Evolutionary conservation across 1,140 invertebrate genomes (phyloP), one percentile per base, ranked within the genome.

Genomic region (Conus ventricosus): DNA sequence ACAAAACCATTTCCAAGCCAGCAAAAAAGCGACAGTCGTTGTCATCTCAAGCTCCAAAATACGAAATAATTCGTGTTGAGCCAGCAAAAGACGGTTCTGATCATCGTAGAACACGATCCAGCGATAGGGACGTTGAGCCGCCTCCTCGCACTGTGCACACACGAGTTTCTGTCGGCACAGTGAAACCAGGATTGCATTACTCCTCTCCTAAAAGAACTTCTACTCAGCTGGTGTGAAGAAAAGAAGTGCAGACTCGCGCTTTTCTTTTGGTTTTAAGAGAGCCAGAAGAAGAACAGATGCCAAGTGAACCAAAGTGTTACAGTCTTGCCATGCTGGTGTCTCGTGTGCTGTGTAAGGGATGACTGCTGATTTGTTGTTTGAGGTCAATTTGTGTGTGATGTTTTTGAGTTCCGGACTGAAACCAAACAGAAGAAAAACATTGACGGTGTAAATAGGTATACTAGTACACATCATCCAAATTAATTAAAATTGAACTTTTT

Each of bases 61-160:
- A 83, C 23, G 60, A 88, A 53, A 81, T 88, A 13, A 88, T 88
- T 53, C 80, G 87, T 60, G 87, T 88, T 6, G 87, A 83, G 15
- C 87, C 87, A 17, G 82, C 75, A 10, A 71, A 8, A 71, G 55
- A 25, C 6, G 85, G 27, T 15, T n/a, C 81, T 55, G 60, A 84
- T 15, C 60, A 63, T 84, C 87, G 63, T n/a, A 57, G 87, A 80
- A 88, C 57, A 17, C 71, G 85, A 15, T 87, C 85, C 20, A 67
- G 54, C 1, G 85, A 87, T 5, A 75, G 25, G 6, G 84, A 85
- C 15, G 39, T 8, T 17, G 87, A 83, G 5, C 11, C 67, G 20
- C 20, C 67, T 71, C 81, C 81, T 17, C 87, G 81, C 23, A 88
- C 87, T 39, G 87, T 88, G 13, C 87, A 88, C 57, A 88, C 87